Evolutionary conservation across 2,113 vertebrate genomes (phyloP), one percentile per base, ranked within the genome.

Genomic region (Tinamus guttatus): DNA sequence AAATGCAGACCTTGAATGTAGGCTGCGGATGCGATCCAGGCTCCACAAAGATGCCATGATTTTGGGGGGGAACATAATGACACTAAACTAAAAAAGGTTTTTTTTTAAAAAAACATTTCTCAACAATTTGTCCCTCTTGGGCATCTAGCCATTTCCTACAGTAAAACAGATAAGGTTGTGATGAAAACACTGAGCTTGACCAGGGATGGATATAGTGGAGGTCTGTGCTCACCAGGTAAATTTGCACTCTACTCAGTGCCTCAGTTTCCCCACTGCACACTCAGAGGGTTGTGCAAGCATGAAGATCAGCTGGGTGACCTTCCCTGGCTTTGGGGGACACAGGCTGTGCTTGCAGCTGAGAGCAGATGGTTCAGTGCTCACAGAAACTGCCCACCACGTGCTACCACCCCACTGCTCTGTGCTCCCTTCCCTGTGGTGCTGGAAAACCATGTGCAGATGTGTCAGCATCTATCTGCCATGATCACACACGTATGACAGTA

Each of bases 351-450:
- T 14, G 24, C 51, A 52, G 8, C 27, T 8, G 27, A 16, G 52
- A 54, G 27, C 15, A 30, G 52, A 54, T 12, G 14, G 14, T 30
- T 54, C 27, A 54, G 14, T 30, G 27, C 52, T 27, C 16, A 27
- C 52, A 28, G 27, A 54, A 30, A 54, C 16, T 30, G 14, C 52
- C 52, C 14, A 16, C 14, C 15, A 1, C 2, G 4, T 18, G 5
- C 9, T 45, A 63, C 52, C 19, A 32, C 25, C 12, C 20, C 70
- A 59, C 30, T 13, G 28, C n/a, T 52, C 27, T 4, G 1, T 9
- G 34, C 28, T 51, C 25, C 8, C 22, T 36, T 11, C 28, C 21
- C 5, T 9, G 51, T 0, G 0, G 30, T 51, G 34, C 28, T 2
- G 1, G 52, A 70, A 78, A 71, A 47, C 36, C 65, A 52, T 28